These are phyloP conservation scores for Tricholaema leucomelas DNA, from an alignment of 2,113 vertebrate species.

Conservation along the genomic window DNA sequence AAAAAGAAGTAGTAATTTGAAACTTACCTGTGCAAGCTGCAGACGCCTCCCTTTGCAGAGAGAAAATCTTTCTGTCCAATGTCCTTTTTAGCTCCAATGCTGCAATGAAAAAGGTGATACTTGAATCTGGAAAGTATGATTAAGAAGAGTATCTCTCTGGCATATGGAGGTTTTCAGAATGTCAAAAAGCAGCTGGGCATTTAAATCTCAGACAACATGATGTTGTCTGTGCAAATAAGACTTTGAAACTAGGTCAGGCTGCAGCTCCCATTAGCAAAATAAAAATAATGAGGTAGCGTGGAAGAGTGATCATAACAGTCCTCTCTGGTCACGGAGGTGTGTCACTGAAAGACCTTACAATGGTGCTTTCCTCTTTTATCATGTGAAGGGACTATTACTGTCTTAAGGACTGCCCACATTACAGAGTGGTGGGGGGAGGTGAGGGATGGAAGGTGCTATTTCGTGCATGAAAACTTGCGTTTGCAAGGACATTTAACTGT, in stretches of 20 bases:
- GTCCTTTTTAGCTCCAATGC: background rate
- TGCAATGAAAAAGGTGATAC: background rate
- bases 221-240: background rate
- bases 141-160: background rate
- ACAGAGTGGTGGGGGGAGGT: no score
- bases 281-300: background rate
- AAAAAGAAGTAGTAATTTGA: background rate
- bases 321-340: background rate
- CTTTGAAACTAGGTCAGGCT: background rate
- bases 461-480: background rate
- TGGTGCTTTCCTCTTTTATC: background rate
- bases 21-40: conserved; percentile 45
- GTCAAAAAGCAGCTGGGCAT: background rate
- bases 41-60: background rate
- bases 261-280: background rate
- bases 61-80: background rate
- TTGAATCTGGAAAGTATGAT: background rate
- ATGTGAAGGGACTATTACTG: background rate
- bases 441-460: background rate
- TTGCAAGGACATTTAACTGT: background rate
- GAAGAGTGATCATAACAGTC: background rate
- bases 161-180: background rate
- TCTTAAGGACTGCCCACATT: conserved; percentile 25
- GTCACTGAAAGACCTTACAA: background rate
- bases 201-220: background rate